These are phyloP conservation scores for Furnarius figulus DNA, from an alignment of 2,113 vertebrate genomes.

Conservation along the genomic window DNA sequence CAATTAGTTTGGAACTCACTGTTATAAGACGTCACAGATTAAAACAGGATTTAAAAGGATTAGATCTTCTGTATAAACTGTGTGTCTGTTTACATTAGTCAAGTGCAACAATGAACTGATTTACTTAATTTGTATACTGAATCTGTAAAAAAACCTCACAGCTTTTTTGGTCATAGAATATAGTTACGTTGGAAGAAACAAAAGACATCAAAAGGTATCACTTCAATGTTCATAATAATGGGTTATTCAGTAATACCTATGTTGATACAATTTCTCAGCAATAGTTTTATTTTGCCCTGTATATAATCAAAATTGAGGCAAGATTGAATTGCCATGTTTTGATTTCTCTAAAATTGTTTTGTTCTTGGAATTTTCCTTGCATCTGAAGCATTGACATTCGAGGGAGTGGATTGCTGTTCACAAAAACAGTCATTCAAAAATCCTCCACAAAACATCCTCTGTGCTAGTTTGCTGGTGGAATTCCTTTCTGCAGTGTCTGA, in stretches of 20 bases:
- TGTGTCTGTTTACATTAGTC: not conserved
- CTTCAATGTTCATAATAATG: not conserved
- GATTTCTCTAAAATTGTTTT: not conserved
- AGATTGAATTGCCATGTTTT: not conserved
- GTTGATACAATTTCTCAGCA: not conserved
- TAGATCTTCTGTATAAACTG: not conserved
- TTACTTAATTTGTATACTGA: not conserved
- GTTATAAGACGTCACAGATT: not conserved
- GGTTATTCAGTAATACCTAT: not conserved
- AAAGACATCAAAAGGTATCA: not conserved
- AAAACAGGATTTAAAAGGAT: not conserved
- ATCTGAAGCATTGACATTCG: not conserved
- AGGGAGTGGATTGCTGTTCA: not conserved
- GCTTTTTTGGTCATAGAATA: not conserved
- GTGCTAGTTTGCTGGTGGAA: not conserved
- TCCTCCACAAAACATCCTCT: constrained; percentile 8
- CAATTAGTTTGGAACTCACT: not conserved
- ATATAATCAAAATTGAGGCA: not conserved
- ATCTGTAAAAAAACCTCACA: not conserved
- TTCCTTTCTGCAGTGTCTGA: constrained; percentile 1
- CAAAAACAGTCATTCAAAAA: constrained; percentile 14
- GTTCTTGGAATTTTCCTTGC: not conserved
- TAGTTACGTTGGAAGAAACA: not conserved
- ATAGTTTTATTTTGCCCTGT: not conserved
- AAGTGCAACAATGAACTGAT: not conserved